phyloP scores from a whole-genome alignment of 2,888 invertebrate genomes.

The Branchellion lobata region DNA sequence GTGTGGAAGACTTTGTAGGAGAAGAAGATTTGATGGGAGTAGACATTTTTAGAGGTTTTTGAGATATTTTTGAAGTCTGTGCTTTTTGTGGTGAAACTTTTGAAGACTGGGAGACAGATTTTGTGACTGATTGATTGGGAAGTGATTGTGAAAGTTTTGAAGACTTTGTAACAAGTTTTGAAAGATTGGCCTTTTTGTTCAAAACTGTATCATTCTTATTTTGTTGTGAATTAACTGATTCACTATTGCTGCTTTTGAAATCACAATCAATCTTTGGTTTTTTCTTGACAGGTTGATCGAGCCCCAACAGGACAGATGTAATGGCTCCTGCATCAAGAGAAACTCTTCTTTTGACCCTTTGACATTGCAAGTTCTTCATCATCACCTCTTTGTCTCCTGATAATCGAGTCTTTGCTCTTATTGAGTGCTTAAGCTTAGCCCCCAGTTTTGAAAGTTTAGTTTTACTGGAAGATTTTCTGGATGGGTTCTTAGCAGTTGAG shows the following conservation, averaged over 20 bases:
- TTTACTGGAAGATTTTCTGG: constrained; percentile 25
- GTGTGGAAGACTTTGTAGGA: background rate
- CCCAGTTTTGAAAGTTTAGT: background rate
- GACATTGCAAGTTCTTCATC: constrained; percentile 10
- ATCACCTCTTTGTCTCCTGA: background rate
- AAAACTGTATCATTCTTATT: too few species aligned
- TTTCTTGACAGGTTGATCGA: constrained; percentile 36
- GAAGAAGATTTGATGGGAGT: too few species aligned
- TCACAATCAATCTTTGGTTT: background rate
- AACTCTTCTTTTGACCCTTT: constrained; percentile 50
- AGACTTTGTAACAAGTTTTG: background rate
- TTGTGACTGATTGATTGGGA: too few species aligned
- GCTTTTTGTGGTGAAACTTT: background rate
- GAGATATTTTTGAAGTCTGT: background rate
- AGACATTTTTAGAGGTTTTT: too few species aligned
- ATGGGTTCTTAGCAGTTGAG: too few species aligned
- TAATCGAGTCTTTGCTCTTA: background rate
- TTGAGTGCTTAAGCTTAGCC: too few species aligned
- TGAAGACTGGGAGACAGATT: background rate
- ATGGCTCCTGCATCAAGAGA: constrained; percentile 52
- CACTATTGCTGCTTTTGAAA: background rate
- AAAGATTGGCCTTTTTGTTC: too few species aligned
- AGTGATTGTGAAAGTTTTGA: too few species aligned
- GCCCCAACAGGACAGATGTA: constrained; percentile 48
- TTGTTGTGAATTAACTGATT: background rate